phyloP scores from a whole-genome alignment of 1,140 invertebrate genomes.

The Ostrea edulis region DNA sequence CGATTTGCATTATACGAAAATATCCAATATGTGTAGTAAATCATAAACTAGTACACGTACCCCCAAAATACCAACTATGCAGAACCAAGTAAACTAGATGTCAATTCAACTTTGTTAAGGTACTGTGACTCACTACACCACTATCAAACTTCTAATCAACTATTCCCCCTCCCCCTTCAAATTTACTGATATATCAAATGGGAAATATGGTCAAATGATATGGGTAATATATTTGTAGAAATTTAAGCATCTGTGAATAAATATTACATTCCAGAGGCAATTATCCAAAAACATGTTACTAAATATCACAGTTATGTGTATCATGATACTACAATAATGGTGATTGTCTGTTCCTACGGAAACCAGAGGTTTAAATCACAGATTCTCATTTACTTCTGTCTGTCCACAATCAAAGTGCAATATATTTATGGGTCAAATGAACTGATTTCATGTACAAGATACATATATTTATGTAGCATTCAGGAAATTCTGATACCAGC shows the following conservation, averaged over 20 bases:
- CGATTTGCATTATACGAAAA: no score
- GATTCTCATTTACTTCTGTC: not conserved
- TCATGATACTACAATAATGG: not conserved
- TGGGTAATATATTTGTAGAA: not conserved
- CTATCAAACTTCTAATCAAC: not conserved
- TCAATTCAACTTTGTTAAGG: not conserved
- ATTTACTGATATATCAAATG: not conserved
- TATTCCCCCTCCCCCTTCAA: no score
- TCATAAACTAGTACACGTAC: no score
- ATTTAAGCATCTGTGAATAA: not conserved
- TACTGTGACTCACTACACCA: not conserved
- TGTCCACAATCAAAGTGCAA: not conserved
- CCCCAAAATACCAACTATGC: no score
- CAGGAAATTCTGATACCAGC: not conserved
- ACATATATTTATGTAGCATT: not conserved
- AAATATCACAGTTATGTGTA: not conserved
- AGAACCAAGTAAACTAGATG: not conserved
- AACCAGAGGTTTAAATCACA: not conserved
- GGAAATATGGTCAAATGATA: not conserved
- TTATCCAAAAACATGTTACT: not conserved
- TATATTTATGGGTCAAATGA: slow-evolving; percentile 3
- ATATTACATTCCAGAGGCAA: not conserved
- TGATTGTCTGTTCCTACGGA: not conserved
- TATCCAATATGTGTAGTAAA: no score
- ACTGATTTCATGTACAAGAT: not conserved